Base-by-base conservation (phyloP, 2,113 vertebrate genomes). In the Pomatostomus ruficeps region DNA sequence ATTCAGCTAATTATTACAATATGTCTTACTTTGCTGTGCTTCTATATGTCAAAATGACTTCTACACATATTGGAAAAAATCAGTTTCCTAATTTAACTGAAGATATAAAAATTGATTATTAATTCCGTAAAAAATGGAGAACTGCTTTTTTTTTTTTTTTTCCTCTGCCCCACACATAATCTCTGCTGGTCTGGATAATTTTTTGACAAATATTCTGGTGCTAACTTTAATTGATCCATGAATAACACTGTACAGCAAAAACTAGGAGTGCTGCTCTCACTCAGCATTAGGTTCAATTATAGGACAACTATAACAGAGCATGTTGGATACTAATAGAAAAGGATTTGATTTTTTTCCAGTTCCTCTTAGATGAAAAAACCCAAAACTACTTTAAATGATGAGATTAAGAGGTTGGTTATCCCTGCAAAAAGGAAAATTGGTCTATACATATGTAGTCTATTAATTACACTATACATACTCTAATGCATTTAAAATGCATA, bases 1-100 rank as follows among this genome's bases (percentile, higher is more conserved):
- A 98, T 98, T 98, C 97, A 95, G 91, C 95, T 98, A 98, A 98
- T 98, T 98, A 98, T 98, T 97, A 97, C 91, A 97, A 97, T 98
- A 98, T 96, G 97, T 98, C 97, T 98, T 98, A 97, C 96, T 98
- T 98, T 97, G 85, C 96, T 75, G 54, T 95, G 92, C 85, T 96
- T 95, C 88, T 96, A 48, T 96, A 88, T 97, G 93, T 98, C 96
- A 97, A 95, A 97, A 97, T 63, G 63, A 22, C 87, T 93, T 96
- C 93, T 96, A 62, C 65, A 76, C 68, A 74, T 91, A 94, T 67
- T 91, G 71, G 59, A 94, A 90, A 97, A 96, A 88, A 88, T 96
- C 33, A 80, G 52, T 85, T 94, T 81, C 52, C 63, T 95, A 94
- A 91, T 97, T 97, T 80, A 97, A 95, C 68, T 89, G 73, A 88